Evolutionary conservation across 2,113 vertebrate species (phyloP).

Genomic region (Lontra canadensis): DNA sequence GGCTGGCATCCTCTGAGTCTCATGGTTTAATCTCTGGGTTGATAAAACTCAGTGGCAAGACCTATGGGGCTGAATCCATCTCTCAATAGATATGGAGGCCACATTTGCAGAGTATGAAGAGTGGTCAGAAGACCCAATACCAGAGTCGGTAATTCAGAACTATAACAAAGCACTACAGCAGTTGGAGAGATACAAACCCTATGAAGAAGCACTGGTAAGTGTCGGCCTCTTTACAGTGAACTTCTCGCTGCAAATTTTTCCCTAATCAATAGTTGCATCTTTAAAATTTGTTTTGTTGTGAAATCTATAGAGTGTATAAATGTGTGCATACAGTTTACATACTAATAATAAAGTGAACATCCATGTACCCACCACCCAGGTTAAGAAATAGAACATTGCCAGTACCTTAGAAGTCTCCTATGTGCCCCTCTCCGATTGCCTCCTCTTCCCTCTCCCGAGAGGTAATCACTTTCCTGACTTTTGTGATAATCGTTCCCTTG

Average conservation of each 20-base stretch:
- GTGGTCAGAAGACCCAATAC: conserved; percentile 92
- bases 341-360: conserved; percentile 45
- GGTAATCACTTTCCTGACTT: conserved; percentile 60
- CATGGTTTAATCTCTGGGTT: not conserved
- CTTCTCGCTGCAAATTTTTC: not conserved
- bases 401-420: conserved; percentile 55
- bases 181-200: conserved; percentile 90
- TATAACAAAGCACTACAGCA: conserved; percentile 92
- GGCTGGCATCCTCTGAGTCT: not conserved
- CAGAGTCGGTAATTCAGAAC: conserved; percentile 85
- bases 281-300: not conserved
- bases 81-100: conserved; percentile 92
- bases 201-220: conserved; percentile 94
- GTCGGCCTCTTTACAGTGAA: not conserved
- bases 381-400: conserved; percentile 62
- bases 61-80: not conserved
- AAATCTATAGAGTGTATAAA: not conserved
- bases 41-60: not conserved
- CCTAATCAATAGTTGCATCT: not conserved
- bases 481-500: conserved; percentile 43
- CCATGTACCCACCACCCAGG: conserved; percentile 58
- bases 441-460: conserved; percentile 61
- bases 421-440: conserved; percentile 58
- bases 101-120: conserved; percentile 95
- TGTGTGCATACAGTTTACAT: not conserved